phyloP scores from a whole-genome alignment of 1,140 invertebrate species.

The Pectinophora gossypiella region DNA sequence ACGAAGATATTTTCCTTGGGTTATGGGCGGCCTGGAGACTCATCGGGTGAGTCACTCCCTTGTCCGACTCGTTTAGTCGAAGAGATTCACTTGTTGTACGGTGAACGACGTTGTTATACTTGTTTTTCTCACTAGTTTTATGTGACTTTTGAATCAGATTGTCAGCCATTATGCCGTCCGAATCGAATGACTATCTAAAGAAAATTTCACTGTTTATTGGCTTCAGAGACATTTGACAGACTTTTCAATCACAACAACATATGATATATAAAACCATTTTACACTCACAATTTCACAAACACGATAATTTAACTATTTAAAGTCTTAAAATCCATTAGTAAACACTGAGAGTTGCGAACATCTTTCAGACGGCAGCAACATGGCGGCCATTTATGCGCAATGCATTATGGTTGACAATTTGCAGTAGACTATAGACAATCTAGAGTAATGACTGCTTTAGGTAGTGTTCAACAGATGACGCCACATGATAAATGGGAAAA shows the following conservation, averaged over 20 bases:
- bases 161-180: conserved; percentile 76
- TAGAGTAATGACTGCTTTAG: conserved; percentile 24
- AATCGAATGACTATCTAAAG: conserved; percentile 76
- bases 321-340: conserved; percentile 75
- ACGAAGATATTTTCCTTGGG: conserved; percentile 89
- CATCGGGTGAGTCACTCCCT: conserved; percentile 73
- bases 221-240: conserved; percentile 73
- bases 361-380: conserved; percentile 76
- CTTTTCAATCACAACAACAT: conserved; percentile 65
- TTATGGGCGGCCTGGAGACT: conserved; percentile 73
- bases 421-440: conserved; percentile 63
- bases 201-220: conserved; percentile 75
- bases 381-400: conserved; percentile 76
- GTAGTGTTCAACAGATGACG: background rate
- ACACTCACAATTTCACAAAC: conserved; percentile 75
- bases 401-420: conserved; percentile 76
- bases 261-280: conserved; percentile 70
- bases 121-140: conserved; percentile 77
- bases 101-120: conserved; percentile 80
- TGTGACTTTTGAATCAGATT: conserved; percentile 77
- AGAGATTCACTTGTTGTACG: conserved; percentile 87
- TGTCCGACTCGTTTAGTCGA: conserved; percentile 79
- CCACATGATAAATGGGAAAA: too few relatives aligned
- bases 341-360: conserved; percentile 75
- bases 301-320: conserved; percentile 71